A percentile compares a stretch with the other conserved stretches of the same genome.
These are phyloP conservation scores for Cheirogaleus medius DNA, from an alignment of 2,113 vertebrate genomes.

Conservation along the genomic window DNA sequence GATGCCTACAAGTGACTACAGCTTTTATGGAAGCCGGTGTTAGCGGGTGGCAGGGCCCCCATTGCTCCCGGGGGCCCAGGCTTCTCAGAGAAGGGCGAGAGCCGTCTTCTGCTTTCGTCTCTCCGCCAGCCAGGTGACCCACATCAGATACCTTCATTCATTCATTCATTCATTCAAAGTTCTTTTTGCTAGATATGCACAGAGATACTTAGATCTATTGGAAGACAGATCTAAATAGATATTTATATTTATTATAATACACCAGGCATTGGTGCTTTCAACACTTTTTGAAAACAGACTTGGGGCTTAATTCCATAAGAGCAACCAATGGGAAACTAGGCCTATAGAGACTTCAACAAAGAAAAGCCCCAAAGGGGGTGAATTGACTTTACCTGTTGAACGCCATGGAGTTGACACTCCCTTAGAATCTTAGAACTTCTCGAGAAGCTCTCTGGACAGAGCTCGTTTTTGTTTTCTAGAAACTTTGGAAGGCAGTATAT, in stretches of 20 bases:
- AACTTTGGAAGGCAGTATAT: background rate
- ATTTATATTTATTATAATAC: background rate
- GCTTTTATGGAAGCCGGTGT: accelerated
- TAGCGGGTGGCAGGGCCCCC: background rate
- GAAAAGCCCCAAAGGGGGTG: background rate
- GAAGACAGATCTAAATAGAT: background rate
- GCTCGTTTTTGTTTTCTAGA: background rate
- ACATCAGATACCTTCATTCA: background rate
- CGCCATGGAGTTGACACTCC: background rate
- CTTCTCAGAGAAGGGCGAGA: background rate
- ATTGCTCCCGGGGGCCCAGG: background rate
- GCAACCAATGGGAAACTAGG: background rate
- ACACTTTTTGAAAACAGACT: background rate
- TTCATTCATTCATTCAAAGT: background rate
- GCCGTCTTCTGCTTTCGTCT: background rate
- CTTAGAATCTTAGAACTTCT: background rate
- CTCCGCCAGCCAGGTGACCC: background rate
- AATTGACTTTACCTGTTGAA: background rate
- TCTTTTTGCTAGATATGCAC: background rate
- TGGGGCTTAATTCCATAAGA: background rate
- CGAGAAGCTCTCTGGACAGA: background rate
- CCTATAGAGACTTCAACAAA: background rate
- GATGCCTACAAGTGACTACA: conserved; percentile 45
- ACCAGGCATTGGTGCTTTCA: background rate
- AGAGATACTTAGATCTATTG: background rate